phyloP scores from a whole-genome alignment of 2,797 vertebrate species.

The Spizella passerina region DNA sequence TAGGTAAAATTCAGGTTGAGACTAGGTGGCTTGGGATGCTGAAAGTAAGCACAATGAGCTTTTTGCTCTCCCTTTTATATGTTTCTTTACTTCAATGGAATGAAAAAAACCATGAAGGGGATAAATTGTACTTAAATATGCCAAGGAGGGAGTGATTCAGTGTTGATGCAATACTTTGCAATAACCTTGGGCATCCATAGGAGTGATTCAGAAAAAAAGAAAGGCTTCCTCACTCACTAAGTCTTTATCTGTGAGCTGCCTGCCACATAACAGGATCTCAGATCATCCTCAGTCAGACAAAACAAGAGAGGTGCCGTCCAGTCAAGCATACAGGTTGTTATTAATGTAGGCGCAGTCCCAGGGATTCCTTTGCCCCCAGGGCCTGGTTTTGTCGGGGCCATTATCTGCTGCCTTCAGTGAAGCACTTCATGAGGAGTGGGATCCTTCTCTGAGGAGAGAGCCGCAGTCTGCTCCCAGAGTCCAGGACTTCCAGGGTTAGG shows the following conservation, averaged over 20 bases:
- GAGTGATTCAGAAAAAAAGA: neutral
- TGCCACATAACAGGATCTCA: neutral
- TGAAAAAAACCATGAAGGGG: neutral
- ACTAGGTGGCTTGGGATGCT: conserved; percentile 30
- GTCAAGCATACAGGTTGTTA: neutral
- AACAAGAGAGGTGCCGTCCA: neutral
- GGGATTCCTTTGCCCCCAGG: neutral
- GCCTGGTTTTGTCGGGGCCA: rapidly evolving
- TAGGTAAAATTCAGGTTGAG: conserved; percentile 44
- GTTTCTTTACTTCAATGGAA: neutral
- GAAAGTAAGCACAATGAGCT: neutral
- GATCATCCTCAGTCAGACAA: neutral
- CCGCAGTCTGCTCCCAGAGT: neutral
- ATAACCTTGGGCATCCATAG: neutral
- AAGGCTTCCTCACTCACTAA: neutral
- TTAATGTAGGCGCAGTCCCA: neutral
- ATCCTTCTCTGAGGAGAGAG: neutral
- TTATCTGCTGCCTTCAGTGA: neutral
- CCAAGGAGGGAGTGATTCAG: neutral
- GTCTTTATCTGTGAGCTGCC: neutral
- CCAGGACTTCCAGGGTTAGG: neutral
- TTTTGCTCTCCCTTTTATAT: neutral
- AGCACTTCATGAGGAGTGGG: neutral
- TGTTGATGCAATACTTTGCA: neutral
- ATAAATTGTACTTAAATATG: neutral